A percentile compares a stretch with the other conserved stretches of the same genome.
Conservation (phyloP, 2,113 vertebrate genomes). For the Bubo blakistoni region DNA sequence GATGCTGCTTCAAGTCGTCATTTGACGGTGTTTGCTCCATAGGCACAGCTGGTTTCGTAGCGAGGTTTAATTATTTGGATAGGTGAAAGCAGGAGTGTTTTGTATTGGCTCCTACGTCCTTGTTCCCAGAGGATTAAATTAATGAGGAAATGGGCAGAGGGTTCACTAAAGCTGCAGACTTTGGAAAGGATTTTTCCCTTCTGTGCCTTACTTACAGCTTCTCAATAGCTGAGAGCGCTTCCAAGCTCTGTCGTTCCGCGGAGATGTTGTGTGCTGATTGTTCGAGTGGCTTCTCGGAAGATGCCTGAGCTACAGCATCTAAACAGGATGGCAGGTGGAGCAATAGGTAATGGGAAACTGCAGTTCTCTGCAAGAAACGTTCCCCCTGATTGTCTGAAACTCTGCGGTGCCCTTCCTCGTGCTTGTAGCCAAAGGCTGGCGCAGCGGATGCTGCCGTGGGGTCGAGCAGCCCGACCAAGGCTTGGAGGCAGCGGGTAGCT, state of each 20-base stretch:
- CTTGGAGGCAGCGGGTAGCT: rapidly evolving
- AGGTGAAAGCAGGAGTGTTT: conserved; percentile 13
- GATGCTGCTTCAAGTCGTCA: background rate
- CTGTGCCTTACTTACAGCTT: background rate
- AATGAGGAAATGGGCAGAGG: conserved; percentile 6
- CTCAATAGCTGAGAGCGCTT: background rate
- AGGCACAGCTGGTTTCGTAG: background rate
- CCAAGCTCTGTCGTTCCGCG: background rate
- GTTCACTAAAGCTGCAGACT: background rate
- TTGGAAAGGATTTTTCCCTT: background rate
- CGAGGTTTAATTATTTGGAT: conserved; percentile 12
- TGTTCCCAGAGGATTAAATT: conserved; percentile 29
- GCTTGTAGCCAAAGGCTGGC: background rate
- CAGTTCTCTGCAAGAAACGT: background rate
- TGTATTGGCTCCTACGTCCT: background rate
- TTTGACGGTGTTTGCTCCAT: background rate
- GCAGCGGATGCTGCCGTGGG: background rate
- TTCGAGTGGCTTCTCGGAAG: background rate
- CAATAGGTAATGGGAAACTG: background rate
- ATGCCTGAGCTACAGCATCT: background rate
- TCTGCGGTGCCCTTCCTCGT: background rate
- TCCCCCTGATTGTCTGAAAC: background rate
- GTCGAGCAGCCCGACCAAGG: background rate
- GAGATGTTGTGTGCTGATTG: background rate
- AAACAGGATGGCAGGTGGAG: conserved; percentile 26